A percentile compares a stretch with the other conserved stretches of the same genome.
phyloP scores from a whole-genome alignment of 2,888 invertebrate genomes.

The Cosmia trapezina region DNA sequence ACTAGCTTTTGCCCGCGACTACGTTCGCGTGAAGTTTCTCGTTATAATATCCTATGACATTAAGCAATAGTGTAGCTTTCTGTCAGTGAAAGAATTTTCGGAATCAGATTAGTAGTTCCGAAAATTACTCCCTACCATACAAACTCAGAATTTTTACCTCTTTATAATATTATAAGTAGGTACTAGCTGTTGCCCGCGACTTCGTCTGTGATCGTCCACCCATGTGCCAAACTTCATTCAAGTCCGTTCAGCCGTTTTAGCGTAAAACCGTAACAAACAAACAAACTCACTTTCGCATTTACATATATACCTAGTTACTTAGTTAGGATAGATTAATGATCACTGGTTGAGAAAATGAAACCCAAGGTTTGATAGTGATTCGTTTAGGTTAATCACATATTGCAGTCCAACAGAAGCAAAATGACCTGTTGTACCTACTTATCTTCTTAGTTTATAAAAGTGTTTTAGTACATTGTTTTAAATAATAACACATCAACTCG shows the following conservation, averaged over 20 bases:
- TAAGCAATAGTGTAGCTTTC: not conserved
- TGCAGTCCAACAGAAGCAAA: not conserved
- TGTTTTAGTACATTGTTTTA: constrained; percentile 18
- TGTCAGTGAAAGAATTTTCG: not conserved
- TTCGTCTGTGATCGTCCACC: too few species aligned
- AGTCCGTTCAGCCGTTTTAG: too few species aligned
- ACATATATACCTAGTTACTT: too few species aligned
- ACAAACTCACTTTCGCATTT: too few species aligned
- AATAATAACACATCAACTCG: constrained; percentile 10
- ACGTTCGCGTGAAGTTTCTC: not conserved
- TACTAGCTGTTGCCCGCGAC: too few species aligned
- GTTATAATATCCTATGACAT: not conserved
- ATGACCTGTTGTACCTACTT: not conserved
- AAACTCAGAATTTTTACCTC: not conserved
- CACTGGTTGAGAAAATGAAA: not conserved
- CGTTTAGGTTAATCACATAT: not conserved
- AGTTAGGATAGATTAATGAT: too few species aligned
- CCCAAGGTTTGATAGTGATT: not conserved
- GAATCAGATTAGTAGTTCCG: too few species aligned
- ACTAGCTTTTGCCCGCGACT: not conserved
- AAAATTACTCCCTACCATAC: not conserved
- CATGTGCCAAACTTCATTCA: too few species aligned
- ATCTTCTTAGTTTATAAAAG: not conserved
- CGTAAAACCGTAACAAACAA: too few species aligned
- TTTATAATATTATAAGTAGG: not conserved